phyloP scores from a whole-genome alignment of 2,888 invertebrate species.

The Zeuzera pyrina region DNA sequence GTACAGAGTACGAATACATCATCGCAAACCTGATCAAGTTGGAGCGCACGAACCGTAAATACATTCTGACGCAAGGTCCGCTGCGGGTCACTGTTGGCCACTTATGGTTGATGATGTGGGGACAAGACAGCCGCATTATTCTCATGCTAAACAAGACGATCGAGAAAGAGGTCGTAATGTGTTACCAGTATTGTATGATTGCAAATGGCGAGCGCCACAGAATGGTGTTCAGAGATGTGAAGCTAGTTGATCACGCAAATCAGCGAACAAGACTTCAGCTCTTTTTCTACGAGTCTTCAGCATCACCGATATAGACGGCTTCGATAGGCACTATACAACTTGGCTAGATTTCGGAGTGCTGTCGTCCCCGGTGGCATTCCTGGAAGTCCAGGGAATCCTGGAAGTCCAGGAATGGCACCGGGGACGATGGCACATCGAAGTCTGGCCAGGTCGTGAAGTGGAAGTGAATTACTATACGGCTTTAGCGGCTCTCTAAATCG shows the following conservation, averaged over 20 bases:
- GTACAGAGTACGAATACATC: too few species aligned
- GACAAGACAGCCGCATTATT: constrained; percentile 90
- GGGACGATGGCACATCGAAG: constrained; percentile 94
- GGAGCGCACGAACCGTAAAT: constrained; percentile 87
- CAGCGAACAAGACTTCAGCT: constrained; percentile 81
- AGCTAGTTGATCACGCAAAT: constrained; percentile 82
- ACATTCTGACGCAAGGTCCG: constrained; percentile 97
- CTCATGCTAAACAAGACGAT: constrained; percentile 96
- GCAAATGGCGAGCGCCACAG: constrained; percentile 73
- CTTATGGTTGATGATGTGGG: constrained; percentile 99
- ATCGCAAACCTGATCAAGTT: too few species aligned
- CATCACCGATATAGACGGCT: constrained; percentile 81
- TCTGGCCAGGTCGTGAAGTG: constrained; percentile 98
- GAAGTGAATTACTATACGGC: constrained; percentile 88
- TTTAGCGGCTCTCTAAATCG: constrained; percentile 78
- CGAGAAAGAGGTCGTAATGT: constrained; percentile 95
- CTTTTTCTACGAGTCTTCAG: constrained; percentile 87
- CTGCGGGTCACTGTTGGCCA: constrained; percentile 89
- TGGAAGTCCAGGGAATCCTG: constrained; percentile 84
- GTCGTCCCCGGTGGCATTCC: constrained; percentile 87
- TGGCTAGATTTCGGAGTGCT: constrained; percentile 99
- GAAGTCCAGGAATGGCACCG: constrained; percentile 88
- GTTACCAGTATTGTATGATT: constrained; percentile 95
- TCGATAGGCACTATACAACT: constrained; percentile 88
- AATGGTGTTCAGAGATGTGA: constrained; percentile 82